Percentiles rank a stretch among this genome's conserved stretches.
These are phyloP conservation scores for Conus canariensis DNA, from an alignment of 2,888 invertebrate species.

Conservation along the genomic window DNA sequence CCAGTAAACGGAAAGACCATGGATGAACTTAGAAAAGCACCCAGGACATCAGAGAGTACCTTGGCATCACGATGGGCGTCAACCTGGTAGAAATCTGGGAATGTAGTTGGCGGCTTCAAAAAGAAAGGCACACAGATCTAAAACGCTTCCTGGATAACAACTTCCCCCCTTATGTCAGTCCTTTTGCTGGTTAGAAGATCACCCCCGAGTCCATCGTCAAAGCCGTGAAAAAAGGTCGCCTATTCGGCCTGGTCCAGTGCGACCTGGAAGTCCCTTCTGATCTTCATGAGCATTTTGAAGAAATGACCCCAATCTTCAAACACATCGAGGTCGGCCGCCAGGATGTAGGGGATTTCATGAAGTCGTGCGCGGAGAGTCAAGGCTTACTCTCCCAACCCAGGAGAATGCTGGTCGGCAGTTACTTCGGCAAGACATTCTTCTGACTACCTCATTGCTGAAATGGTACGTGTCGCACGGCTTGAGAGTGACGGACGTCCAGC, in stretches of 20 bases:
- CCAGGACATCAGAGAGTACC: too few species aligned
- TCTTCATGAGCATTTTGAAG: neutral
- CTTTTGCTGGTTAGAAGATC: too few species aligned
- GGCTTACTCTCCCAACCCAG: neutral
- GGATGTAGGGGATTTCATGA: neutral
- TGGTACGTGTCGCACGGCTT: conserved; percentile 58
- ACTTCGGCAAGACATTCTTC: neutral
- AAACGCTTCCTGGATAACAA: too few species aligned
- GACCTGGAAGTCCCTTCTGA: neutral
- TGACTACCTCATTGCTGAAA: neutral
- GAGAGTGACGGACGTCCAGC: conserved; percentile 48
- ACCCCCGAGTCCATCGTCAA: too few species aligned
- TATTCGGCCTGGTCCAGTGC: neutral
- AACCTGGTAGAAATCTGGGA: too few species aligned
- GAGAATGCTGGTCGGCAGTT: neutral
- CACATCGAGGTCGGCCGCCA: neutral
- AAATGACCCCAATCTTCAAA: neutral
- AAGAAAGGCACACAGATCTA: too few species aligned
- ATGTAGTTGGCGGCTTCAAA: too few species aligned
- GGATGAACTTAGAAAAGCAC: too few species aligned
- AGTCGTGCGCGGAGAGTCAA: neutral
- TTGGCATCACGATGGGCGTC: too few species aligned
- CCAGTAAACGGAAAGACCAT: too few species aligned
- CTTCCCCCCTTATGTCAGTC: too few species aligned
- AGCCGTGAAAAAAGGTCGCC: too few species aligned